Evolutionary conservation across 2,113 vertebrate genomes (phyloP).

Genomic region (Oceanites oceanicus): DNA sequence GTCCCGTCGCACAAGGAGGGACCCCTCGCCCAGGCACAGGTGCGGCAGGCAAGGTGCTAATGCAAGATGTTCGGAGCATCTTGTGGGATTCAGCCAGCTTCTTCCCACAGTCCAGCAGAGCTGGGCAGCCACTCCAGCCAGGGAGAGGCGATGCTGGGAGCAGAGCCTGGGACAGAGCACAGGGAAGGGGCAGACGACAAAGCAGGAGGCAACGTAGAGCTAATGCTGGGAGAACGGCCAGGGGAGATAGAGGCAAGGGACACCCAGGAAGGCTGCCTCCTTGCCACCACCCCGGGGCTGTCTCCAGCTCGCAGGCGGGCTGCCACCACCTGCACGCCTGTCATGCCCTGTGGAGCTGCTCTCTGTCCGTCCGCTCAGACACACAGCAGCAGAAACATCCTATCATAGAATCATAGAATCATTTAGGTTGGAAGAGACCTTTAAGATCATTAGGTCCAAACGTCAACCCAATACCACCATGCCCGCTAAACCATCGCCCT

Average conservation of each 20-base stretch:
- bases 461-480: too few relatives aligned
- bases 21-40: fast-evolving
- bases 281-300: too few relatives aligned
- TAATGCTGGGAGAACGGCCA: neutral
- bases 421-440: too few relatives aligned
- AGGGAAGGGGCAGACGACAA: neutral
- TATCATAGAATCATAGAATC: too few relatives aligned
- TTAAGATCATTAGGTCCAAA: too few relatives aligned
- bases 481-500: too few relatives aligned
- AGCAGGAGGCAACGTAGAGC: neutral
- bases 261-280: neutral
- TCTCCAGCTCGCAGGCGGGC: neutral
- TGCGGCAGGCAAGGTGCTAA: neutral
- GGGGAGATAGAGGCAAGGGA: neutral
- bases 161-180: neutral
- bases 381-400: neutral
- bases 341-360: neutral
- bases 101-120: neutral
- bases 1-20: neutral
- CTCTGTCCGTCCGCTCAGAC: neutral
- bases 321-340: neutral
- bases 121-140: neutral
- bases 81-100: neutral
- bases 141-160: neutral
- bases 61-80: neutral